Evolutionary conservation across 2,113 vertebrate species (phyloP).

Genomic region (Rhynchopsitta pachyrhyncha): DNA sequence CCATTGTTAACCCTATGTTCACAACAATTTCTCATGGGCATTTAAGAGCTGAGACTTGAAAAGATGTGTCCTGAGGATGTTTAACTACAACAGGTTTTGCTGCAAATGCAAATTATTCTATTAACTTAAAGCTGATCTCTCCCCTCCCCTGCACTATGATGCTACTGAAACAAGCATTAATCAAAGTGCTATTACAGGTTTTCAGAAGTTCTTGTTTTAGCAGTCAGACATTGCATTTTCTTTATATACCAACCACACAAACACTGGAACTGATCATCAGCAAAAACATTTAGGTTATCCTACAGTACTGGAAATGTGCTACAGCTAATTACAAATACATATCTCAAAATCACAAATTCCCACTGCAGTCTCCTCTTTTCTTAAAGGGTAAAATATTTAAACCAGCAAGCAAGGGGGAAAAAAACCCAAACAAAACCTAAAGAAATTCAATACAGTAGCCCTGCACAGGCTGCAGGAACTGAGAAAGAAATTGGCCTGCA

Average conservation of each 20-base stretch:
- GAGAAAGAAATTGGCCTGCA: conserved; percentile 61
- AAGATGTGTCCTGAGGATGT: not conserved
- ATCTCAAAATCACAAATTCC: not conserved
- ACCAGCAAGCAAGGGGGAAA: not conserved
- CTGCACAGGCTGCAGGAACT: conserved; percentile 51
- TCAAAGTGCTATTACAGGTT: not conserved
- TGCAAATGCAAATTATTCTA: not conserved
- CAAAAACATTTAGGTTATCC: not conserved
- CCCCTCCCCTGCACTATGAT: not conserved
- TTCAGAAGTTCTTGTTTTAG: not conserved
- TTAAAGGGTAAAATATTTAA: conserved; percentile 34
- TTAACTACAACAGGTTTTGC: not conserved
- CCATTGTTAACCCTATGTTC: not conserved
- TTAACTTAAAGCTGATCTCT: not conserved
- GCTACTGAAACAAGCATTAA: not conserved
- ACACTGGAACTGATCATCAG: not conserved
- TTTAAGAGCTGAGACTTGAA: not conserved
- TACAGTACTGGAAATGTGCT: not conserved
- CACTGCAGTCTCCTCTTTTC: not conserved
- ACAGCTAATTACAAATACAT: not conserved
- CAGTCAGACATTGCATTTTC: not conserved
- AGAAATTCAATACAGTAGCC: conserved; percentile 60
- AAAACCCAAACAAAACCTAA: not conserved
- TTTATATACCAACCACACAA: not conserved
- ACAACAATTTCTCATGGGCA: not conserved